Percentiles rank a stretch among this genome's conserved stretches.
Evolutionary conservation across 2,888 invertebrate species (phyloP).

Genomic region (Pristionchus mayeri): DNA sequence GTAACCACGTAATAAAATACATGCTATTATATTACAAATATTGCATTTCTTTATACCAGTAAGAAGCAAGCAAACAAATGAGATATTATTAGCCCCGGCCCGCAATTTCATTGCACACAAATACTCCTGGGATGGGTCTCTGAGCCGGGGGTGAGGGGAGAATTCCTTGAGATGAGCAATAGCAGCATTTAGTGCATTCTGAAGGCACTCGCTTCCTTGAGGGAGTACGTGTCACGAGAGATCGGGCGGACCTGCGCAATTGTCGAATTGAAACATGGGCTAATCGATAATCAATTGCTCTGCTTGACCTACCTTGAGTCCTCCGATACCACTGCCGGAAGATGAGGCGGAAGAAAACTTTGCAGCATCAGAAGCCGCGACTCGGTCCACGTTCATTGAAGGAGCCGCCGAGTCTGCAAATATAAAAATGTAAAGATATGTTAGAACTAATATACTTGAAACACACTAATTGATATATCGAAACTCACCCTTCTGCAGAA

Average conservation of each 20-base stretch:
- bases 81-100: not conserved
- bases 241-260: constrained; percentile 40
- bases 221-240: constrained; percentile 30
- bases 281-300: not conserved
- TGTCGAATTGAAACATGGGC: no score
- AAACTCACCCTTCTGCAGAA: constrained; percentile 37
- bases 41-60: constrained; percentile 11
- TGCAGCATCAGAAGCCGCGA: not conserved
- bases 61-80: not conserved
- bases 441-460: not conserved
- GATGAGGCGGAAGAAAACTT: not conserved
- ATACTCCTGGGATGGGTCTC: not conserved
- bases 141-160: not conserved
- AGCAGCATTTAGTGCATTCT: not conserved
- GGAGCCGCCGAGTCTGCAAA: constrained; percentile 5
- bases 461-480: not conserved
- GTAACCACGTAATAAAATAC: not conserved
- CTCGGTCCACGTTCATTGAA: not conserved
- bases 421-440: not conserved
- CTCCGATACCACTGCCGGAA: constrained; percentile 16
- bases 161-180: not conserved
- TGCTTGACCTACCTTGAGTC: not conserved
- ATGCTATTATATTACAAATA: not conserved
- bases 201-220: not conserved
- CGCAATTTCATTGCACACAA: constrained; percentile 12